phyloP scores from a whole-genome alignment of 1,140 invertebrate genomes.

The Nylanderia fulva region DNA sequence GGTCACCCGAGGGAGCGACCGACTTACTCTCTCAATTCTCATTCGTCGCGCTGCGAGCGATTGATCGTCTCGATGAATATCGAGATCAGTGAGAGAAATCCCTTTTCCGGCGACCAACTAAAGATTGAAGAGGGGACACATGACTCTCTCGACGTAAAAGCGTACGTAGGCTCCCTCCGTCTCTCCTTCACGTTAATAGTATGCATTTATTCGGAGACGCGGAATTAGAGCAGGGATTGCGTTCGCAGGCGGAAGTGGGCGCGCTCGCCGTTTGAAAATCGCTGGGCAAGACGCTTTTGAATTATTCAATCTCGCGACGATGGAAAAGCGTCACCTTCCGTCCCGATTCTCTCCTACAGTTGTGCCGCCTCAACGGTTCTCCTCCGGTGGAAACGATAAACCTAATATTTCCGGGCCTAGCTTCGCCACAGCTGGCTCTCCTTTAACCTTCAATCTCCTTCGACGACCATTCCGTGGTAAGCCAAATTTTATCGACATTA shows the following conservation, averaged over 20 bases:
- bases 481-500: slow-evolving; percentile 27
- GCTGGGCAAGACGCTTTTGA: slow-evolving; percentile 79
- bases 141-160: slow-evolving; percentile 71
- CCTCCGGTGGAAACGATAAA: slow-evolving; percentile 66
- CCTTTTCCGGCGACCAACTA: slow-evolving; percentile 37
- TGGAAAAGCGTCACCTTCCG: slow-evolving; percentile 71
- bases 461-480: background rate
- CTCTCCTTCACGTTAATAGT: slow-evolving; percentile 72
- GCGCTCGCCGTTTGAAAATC: slow-evolving; percentile 77
- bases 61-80: slow-evolving; percentile 66
- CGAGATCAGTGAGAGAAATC: slow-evolving; percentile 66
- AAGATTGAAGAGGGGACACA: slow-evolving; percentile 61
- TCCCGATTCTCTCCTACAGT: slow-evolving; percentile 32
- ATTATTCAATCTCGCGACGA: slow-evolving; percentile 80
- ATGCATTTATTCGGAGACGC: slow-evolving; percentile 80
- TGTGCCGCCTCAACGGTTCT: slow-evolving; percentile 40
- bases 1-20: slow-evolving; percentile 23
- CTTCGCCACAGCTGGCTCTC: slow-evolving; percentile 42
- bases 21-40: slow-evolving; percentile 51
- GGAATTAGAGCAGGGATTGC: slow-evolving; percentile 80
- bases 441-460: slow-evolving; percentile 45
- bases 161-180: slow-evolving; percentile 44
- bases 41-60: slow-evolving; percentile 5
- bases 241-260: slow-evolving; percentile 73
- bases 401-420: slow-evolving; percentile 68